Conservation (phyloP, 2,888 invertebrate species). For the Ormyrus pomaceus region DNA sequence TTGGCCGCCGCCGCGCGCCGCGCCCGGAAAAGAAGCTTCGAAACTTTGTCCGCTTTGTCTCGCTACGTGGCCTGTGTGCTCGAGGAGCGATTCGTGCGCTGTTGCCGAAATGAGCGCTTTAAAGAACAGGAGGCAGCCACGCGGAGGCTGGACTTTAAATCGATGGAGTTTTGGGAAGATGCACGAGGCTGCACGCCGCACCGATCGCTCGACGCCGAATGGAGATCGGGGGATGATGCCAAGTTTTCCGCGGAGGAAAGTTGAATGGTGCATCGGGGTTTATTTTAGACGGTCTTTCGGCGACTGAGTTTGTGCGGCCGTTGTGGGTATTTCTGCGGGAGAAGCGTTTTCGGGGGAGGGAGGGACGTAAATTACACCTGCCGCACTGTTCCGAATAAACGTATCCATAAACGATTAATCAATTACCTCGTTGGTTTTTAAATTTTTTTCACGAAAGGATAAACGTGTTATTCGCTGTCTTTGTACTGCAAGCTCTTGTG, state of each 20-base stretch:
- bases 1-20: neutral
- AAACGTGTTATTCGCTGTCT: too few relatives aligned
- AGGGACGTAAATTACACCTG: too few relatives aligned
- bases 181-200: too few relatives aligned
- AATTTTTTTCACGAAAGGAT: too few relatives aligned
- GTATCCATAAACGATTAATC: too few relatives aligned
- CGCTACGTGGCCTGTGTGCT: constrained; percentile 29
- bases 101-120: constrained; percentile 32
- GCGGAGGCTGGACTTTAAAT: neutral
- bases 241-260: constrained; percentile 3
- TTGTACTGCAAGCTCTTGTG: too few relatives aligned
- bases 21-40: constrained; percentile 14
- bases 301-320: too few relatives aligned
- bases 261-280: constrained; percentile 27
- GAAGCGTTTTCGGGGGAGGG: too few relatives aligned
- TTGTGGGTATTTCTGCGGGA: too few relatives aligned
- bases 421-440: too few relatives aligned
- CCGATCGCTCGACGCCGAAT: neutral
- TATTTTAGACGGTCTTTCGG: neutral
- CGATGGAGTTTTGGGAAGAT: neutral
- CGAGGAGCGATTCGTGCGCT: constrained; percentile 3
- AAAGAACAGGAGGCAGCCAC: constrained; percentile 16
- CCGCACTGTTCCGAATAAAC: too few relatives aligned
- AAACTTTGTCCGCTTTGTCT: neutral
- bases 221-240: neutral